phyloP scores from a whole-genome alignment of 2,113 vertebrate species.

The Cheilinus undulatus region DNA sequence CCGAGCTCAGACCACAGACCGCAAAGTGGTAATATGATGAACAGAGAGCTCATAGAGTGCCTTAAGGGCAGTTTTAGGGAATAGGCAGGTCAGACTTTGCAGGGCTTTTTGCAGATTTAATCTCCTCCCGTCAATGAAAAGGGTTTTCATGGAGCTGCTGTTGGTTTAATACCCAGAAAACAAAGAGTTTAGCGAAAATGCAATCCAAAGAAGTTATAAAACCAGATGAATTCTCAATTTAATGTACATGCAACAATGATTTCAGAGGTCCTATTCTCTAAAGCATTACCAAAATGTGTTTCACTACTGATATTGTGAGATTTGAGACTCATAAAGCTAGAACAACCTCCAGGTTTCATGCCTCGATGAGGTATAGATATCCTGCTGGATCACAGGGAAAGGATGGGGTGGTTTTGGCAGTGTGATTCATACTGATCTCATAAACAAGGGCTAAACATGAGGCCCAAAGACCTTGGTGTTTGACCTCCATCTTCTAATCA shows the following conservation, averaged over 20 bases:
- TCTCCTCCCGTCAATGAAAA: conserved; percentile 15
- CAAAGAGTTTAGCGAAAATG: not conserved
- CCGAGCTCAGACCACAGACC: conserved; percentile 12
- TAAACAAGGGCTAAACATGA: too few species aligned
- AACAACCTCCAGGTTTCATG: too few species aligned
- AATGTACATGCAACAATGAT: not conserved
- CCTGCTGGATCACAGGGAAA: too few species aligned
- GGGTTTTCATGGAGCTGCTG: conserved; percentile 8
- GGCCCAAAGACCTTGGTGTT: too few species aligned
- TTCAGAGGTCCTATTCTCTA: not conserved
- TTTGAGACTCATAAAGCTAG: not conserved
- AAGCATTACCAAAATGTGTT: not conserved
- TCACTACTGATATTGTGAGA: not conserved
- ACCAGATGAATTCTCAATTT: not conserved
- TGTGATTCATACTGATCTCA: too few species aligned
- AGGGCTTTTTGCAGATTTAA: conserved; percentile 18
- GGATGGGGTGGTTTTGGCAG: too few species aligned
- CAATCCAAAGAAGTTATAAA: not conserved
- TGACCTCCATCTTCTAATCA: too few species aligned
- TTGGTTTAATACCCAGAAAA: conserved; percentile 21
- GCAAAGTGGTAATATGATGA: conserved; percentile 47
- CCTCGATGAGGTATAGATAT: too few species aligned
- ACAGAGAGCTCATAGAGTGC: conserved; percentile 41
- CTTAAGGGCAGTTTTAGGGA: conserved; percentile 41
- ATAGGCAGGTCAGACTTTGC: conserved; percentile 25